Evolutionary conservation across 2,797 vertebrate species (phyloP).

Genomic region (Fratercula arctica): DNA sequence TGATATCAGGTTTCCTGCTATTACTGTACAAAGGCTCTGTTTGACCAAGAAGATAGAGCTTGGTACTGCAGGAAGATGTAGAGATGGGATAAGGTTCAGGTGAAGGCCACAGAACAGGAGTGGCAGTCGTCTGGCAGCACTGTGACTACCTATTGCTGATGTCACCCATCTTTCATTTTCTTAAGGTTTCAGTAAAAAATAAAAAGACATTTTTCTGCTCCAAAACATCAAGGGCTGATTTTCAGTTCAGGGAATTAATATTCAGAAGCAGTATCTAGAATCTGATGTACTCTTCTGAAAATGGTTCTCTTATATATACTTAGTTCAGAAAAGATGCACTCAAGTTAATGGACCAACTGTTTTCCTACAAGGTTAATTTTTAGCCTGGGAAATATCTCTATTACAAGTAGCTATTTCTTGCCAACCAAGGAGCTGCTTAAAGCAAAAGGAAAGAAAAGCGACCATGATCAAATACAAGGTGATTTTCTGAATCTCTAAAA

Average conservation of each 20-base stretch:
- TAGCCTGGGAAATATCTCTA: slow-evolving; percentile 17
- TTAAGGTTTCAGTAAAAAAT: neutral
- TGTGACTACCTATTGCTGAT: neutral
- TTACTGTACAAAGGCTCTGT: neutral
- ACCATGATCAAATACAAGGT: neutral
- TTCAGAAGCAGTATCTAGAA: neutral
- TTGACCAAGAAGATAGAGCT: neutral
- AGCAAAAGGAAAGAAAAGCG: neutral
- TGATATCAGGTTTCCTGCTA: neutral
- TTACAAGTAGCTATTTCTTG: neutral
- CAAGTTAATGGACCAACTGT: neutral
- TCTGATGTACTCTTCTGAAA: neutral
- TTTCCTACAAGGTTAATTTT: slow-evolving; percentile 30
- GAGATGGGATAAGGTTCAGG: neutral
- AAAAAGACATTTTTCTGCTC: neutral
- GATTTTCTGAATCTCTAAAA: neutral
- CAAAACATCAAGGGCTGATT: neutral
- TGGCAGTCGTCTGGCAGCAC: neutral
- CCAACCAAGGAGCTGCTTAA: neutral
- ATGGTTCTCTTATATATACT: neutral
- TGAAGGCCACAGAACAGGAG: neutral
- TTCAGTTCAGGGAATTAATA: slow-evolving; percentile 25
- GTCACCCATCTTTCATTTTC: neutral
- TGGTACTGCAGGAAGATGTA: neutral
- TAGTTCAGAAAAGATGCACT: neutral